phyloP scores from a whole-genome alignment of 1,140 invertebrate species.

The Polypedilum vanderplanki region DNA sequence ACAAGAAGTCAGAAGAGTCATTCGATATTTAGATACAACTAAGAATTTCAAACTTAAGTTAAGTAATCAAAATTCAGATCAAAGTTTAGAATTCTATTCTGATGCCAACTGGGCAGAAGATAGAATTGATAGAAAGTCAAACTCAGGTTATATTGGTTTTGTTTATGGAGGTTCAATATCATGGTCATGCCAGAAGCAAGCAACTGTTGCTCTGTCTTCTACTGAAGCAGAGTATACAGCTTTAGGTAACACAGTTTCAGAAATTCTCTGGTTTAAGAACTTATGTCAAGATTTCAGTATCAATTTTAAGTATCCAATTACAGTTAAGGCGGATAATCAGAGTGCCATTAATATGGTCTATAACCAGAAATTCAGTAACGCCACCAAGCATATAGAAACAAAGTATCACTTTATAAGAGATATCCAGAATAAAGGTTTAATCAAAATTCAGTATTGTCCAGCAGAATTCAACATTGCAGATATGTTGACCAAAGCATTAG shows the following conservation, averaged over 20 bases:
- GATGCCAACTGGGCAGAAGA: slow-evolving; percentile 35
- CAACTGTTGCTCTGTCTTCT: slow-evolving; percentile 33
- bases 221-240: slow-evolving; percentile 35
- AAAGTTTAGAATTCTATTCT: slow-evolving; percentile 31
- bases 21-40: slow-evolving; percentile 40
- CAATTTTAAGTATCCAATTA: slow-evolving; percentile 29
- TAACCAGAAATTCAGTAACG: slow-evolving; percentile 33
- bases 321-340: slow-evolving; percentile 34
- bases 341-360: slow-evolving; percentile 33
- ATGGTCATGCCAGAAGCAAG: slow-evolving; percentile 34
- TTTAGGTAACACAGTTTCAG: slow-evolving; percentile 32
- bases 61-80: slow-evolving; percentile 26
- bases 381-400: slow-evolving; percentile 29
- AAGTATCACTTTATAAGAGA: no score
- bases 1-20: slow-evolving; percentile 37
- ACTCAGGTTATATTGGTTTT: slow-evolving; percentile 33
- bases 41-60: slow-evolving; percentile 31
- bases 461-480: no score
- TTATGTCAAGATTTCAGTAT: slow-evolving; percentile 32
- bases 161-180: slow-evolving; percentile 32
- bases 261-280: slow-evolving; percentile 32
- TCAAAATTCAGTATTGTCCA: no score
- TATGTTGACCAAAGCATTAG: no score
- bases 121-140: slow-evolving; percentile 34
- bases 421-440: no score